phyloP scores from a whole-genome alignment of 2,113 vertebrate species.

The Diadophis punctatus region DNA sequence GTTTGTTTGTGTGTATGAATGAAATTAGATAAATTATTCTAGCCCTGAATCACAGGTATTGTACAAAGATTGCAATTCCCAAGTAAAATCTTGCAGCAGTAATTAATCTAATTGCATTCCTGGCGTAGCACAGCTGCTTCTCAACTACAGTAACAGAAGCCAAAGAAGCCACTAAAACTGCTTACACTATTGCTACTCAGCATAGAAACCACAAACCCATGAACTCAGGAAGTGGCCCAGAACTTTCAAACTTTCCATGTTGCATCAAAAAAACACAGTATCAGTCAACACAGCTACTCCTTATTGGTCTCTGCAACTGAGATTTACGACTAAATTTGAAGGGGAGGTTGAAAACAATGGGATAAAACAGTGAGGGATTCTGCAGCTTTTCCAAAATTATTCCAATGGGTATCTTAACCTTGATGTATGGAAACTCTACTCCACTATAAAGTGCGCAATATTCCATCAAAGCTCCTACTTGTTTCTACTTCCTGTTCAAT shows the following conservation, averaged over 20 bases:
- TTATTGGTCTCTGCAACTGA: neutral
- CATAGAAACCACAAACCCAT: neutral
- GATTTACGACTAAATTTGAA: neutral
- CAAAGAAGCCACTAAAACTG: neutral
- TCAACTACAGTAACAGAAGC: neutral
- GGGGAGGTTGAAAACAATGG: neutral
- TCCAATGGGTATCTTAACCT: neutral
- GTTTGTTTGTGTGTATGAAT: neutral
- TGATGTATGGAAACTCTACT: neutral
- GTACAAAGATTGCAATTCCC: neutral
- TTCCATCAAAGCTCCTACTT: neutral
- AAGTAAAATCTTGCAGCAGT: conserved; percentile 5
- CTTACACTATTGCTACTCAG: neutral
- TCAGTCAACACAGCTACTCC: neutral
- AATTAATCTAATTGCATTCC: neutral
- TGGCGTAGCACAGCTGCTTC: neutral
- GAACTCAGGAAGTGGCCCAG: neutral
- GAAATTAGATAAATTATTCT: neutral
- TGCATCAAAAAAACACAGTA: neutral
- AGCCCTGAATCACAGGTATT: neutral
- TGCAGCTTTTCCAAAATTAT: neutral
- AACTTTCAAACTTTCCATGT: conserved; percentile 13
- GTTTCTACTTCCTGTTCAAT: neutral
- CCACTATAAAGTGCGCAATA: neutral
- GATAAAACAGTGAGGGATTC: neutral